phyloP scores from a whole-genome alignment of 2,888 invertebrate species.

The Andrena fulva region DNA sequence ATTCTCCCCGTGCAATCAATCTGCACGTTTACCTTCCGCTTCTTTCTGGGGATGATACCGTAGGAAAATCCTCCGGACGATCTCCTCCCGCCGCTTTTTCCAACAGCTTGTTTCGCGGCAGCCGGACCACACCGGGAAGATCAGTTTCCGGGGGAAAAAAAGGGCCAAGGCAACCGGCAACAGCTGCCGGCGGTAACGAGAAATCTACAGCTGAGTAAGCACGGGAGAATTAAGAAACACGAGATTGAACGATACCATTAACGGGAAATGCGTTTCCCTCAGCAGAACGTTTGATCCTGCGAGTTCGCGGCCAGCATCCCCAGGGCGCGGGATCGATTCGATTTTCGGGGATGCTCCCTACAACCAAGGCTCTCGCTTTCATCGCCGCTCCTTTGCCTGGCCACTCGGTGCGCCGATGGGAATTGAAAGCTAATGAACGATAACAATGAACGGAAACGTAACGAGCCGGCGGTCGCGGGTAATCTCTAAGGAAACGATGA shows the following conservation, averaged over 20 bases:
- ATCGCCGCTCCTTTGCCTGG: not conserved
- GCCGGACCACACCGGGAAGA: slow-evolving; percentile 4
- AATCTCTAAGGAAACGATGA: no score
- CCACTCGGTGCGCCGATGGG: not conserved
- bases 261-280: slow-evolving; percentile 20
- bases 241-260: slow-evolving; percentile 44
- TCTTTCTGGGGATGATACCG: not conserved
- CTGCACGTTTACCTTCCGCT: not conserved
- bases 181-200: slow-evolving; percentile 34
- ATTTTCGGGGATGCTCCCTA: not conserved
- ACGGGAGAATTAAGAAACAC: slow-evolving; percentile 43
- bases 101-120: not conserved
- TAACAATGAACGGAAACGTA: not conserved
- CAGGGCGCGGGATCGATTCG: not conserved
- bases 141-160: slow-evolving; percentile 17
- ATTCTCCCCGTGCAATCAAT: not conserved
- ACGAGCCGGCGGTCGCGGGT: not conserved
- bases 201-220: slow-evolving; percentile 47
- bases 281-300: not conserved
- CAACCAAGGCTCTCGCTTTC: not conserved
- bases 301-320: not conserved
- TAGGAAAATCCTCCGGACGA: slow-evolving; percentile 11
- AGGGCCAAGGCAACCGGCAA: slow-evolving; percentile 14
- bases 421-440: slow-evolving; percentile 3
- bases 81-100: not conserved